A percentile compares a stretch with the other conserved stretches of the same genome.
Evolutionary conservation across 2,113 vertebrate species (phyloP).

Genomic region (Camelus dromedarius): DNA sequence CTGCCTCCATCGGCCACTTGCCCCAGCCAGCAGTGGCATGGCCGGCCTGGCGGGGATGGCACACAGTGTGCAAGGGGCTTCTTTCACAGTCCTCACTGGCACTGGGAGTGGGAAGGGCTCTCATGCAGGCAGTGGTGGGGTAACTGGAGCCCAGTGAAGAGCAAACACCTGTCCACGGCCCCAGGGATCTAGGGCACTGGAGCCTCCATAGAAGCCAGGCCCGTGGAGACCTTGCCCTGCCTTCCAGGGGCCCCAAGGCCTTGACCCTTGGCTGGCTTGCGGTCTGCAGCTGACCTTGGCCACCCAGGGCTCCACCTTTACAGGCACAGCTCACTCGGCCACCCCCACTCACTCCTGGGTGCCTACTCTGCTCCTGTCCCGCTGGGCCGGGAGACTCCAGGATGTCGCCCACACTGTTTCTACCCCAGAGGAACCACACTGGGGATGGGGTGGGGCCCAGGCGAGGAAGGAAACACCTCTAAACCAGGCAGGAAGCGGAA

Average conservation of each 20-base stretch:
- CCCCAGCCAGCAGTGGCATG: background rate
- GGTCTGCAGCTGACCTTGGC: background rate
- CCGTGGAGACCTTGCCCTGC: background rate
- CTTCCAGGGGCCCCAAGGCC: accelerated
- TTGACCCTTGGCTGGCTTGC: background rate
- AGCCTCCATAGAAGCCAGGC: background rate
- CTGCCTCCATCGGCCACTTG: conserved; percentile 41
- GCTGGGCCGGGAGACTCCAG: conserved; percentile 33
- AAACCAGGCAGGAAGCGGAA: conserved; percentile 75
- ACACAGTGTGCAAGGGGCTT: background rate
- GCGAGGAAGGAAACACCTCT: conserved; percentile 57
- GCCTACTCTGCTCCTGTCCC: background rate
- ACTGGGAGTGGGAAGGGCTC: background rate
- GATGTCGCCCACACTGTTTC: background rate
- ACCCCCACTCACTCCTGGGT: background rate
- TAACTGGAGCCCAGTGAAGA: background rate
- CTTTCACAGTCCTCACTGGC: background rate
- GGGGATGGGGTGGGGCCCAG: conserved; percentile 55
- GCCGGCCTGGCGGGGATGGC: background rate
- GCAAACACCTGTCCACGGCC: background rate
- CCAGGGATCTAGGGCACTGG: background rate
- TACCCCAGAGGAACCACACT: conserved; percentile 22
- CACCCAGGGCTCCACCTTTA: background rate
- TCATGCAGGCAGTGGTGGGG: too few relatives aligned
- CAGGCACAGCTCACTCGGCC: background rate